These are phyloP conservation scores for Lagopus muta DNA, from an alignment of 2,113 vertebrate genomes.

Conservation along the genomic window DNA sequence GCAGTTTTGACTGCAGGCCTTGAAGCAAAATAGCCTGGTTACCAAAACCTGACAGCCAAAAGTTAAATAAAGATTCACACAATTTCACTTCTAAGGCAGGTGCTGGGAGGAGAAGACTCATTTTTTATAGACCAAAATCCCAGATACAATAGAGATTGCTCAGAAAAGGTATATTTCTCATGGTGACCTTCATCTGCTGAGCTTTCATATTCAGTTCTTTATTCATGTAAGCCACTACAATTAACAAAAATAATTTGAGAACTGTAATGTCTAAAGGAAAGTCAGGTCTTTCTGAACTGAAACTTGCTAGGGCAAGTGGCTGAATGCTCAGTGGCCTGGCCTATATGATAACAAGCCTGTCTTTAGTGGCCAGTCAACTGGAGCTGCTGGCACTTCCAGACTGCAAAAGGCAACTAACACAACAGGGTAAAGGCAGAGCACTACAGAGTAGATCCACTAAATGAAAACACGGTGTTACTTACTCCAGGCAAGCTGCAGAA, in stretches of 20 bases:
- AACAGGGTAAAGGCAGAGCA: not conserved
- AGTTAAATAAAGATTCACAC: not conserved
- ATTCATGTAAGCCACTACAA: not conserved
- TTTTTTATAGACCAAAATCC: not conserved
- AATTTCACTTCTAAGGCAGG: not conserved
- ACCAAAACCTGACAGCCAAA: not conserved
- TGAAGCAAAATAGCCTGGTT: not conserved
- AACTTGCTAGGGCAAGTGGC: not conserved
- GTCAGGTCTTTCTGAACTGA: not conserved
- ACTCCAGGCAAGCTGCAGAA: slow-evolving; percentile 93
- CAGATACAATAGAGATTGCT: not conserved
- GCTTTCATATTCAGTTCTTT: not conserved
- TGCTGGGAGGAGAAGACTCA: not conserved
- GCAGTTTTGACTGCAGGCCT: not conserved
- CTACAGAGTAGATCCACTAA: slow-evolving; percentile 2
- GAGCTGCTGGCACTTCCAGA: slow-evolving; percentile 3
- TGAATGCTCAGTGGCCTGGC: not conserved
- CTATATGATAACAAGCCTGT: not conserved
- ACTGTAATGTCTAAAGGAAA: not conserved
- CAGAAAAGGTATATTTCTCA: not conserved
- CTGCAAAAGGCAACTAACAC: slow-evolving; percentile 13
- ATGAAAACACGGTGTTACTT: slow-evolving; percentile 72
- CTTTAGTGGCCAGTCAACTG: slow-evolving; percentile 22
- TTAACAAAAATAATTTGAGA: not conserved
- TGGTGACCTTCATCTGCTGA: not conserved